Percentiles rank a stretch among this genome's conserved stretches.
These are phyloP conservation scores for Meleagris gallopavo DNA, from an alignment of 2,113 vertebrate species.

Conservation along the genomic window DNA sequence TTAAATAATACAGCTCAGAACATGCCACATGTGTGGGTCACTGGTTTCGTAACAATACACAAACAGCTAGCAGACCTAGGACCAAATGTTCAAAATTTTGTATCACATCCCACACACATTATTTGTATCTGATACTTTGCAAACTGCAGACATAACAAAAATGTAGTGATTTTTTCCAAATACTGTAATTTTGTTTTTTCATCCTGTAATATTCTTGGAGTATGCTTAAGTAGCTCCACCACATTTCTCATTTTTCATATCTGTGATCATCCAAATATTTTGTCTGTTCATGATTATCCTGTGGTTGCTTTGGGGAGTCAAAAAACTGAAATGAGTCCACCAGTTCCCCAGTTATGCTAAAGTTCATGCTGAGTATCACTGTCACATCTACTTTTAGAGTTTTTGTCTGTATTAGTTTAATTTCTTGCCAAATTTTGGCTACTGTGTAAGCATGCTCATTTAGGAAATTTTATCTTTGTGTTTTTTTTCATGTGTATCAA, in stretches of 20 bases:
- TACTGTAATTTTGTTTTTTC: slow-evolving; percentile 27
- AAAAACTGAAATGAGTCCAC: slow-evolving; percentile 35
- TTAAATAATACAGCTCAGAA: slow-evolving; percentile 32
- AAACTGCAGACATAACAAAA: slow-evolving; percentile 50
- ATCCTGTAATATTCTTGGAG: slow-evolving; percentile 38
- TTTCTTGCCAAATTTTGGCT: neutral
- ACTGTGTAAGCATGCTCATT: neutral
- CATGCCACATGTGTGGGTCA: slow-evolving; percentile 28
- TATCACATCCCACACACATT: slow-evolving; percentile 40
- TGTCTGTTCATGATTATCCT: slow-evolving; percentile 56
- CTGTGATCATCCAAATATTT: slow-evolving; percentile 49
- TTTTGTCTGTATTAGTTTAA: neutral
- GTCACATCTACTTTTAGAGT: neutral
- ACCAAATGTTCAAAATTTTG: slow-evolving; percentile 43
- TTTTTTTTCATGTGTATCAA: neutral
- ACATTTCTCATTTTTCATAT: slow-evolving; percentile 58
- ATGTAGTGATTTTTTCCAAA: slow-evolving; percentile 38
- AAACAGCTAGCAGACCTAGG: slow-evolving; percentile 40
- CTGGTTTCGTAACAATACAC: slow-evolving; percentile 41
- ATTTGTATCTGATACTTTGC: slow-evolving; percentile 42
- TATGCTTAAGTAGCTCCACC: neutral
- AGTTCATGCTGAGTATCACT: slow-evolving; percentile 7
- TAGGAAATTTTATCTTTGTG: neutral
- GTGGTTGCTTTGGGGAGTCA: slow-evolving; percentile 51
- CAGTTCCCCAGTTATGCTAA: neutral